Conservation (phyloP, 1,140 invertebrate species). For the Drosophila aff. region DNA sequence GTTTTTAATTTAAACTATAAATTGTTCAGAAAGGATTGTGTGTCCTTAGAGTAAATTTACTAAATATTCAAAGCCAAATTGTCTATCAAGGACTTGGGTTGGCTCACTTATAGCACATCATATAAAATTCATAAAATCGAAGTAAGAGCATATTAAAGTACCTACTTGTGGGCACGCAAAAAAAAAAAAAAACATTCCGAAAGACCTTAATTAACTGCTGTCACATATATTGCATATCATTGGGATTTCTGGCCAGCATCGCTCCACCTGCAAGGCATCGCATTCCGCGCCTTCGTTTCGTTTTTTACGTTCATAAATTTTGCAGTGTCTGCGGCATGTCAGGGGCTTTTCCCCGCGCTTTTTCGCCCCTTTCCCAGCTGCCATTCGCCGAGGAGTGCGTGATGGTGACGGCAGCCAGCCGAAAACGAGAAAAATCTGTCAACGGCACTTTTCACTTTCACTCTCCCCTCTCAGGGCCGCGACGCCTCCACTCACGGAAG, state of each 20-base stretch:
- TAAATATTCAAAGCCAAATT: background rate
- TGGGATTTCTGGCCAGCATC: constrained; percentile 19
- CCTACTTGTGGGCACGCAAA: no score
- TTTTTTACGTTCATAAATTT: constrained; percentile 59
- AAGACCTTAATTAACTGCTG: constrained; percentile 38
- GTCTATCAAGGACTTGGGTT: no score
- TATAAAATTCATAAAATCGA: no score
- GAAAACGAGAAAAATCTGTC: constrained; percentile 79
- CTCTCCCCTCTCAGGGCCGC: background rate
- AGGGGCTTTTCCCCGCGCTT: constrained; percentile 13
- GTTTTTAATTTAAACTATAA: no score
- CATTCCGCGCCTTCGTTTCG: constrained; percentile 21
- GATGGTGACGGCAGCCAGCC: constrained; percentile 42
- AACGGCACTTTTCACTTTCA: constrained; percentile 71
- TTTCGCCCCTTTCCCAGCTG: background rate
- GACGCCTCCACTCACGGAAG: constrained; percentile 22
- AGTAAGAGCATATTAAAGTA: background rate
- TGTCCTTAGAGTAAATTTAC: no score
- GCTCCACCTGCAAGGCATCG: constrained; percentile 26
- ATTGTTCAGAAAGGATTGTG: no score
- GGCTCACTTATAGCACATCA: background rate
- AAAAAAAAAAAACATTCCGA: background rate
- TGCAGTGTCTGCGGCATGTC: constrained; percentile 65
- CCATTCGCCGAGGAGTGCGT: constrained; percentile 7
- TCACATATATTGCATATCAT: constrained; percentile 23